phyloP scores from a whole-genome alignment of 2,888 invertebrate genomes.

The Xestobium rufovillosum region DNA sequence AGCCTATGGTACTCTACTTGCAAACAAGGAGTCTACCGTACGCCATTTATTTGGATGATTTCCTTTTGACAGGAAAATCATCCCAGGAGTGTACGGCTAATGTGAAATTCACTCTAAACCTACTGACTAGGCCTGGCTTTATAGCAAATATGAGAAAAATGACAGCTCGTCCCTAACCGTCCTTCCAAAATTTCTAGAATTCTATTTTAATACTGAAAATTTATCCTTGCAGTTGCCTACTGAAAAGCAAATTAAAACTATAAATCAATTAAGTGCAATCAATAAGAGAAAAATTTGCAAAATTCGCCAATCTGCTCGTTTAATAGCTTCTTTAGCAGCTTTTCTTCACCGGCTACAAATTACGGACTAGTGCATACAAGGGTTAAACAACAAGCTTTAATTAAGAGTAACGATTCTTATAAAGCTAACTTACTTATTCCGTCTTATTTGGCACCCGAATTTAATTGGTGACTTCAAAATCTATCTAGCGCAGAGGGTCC shows the following conservation, averaged over 20 bases:
- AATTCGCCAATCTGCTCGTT: slow-evolving; percentile 22
- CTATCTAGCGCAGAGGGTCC: slow-evolving; percentile 8
- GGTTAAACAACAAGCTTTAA: slow-evolving; percentile 18
- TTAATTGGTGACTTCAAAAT: slow-evolving; percentile 23
- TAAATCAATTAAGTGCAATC: slow-evolving; percentile 6
- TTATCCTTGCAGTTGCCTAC: slow-evolving; percentile 15
- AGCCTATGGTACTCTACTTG: slow-evolving; percentile 20
- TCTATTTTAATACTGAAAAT: slow-evolving; percentile 17
- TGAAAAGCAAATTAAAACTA: slow-evolving; percentile 7
- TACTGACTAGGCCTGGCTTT: slow-evolving; percentile 18
- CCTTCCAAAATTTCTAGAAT: slow-evolving; percentile 18
- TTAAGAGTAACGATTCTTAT: slow-evolving; percentile 12
- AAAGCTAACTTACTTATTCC: slow-evolving; percentile 15
- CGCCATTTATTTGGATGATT: slow-evolving; percentile 24
- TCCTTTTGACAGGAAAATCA: slow-evolving; percentile 18
- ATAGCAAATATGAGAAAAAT: slow-evolving; percentile 21
- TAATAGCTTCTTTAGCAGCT: slow-evolving; percentile 22
- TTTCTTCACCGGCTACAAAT: slow-evolving; percentile 24
- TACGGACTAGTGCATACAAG: slow-evolving; percentile 22
- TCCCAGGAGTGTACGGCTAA: slow-evolving; percentile 14
- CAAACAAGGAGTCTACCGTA: slow-evolving; percentile 17
- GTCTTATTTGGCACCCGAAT: slow-evolving; percentile 14
- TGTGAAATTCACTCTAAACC: slow-evolving; percentile 9
- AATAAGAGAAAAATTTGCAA: slow-evolving; percentile 10
- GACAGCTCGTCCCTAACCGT: slow-evolving; percentile 14